Percentiles rank a stretch among this genome's conserved stretches.
Conservation (phyloP, 2,888 invertebrate species). For the Eulithis prunata region DNA sequence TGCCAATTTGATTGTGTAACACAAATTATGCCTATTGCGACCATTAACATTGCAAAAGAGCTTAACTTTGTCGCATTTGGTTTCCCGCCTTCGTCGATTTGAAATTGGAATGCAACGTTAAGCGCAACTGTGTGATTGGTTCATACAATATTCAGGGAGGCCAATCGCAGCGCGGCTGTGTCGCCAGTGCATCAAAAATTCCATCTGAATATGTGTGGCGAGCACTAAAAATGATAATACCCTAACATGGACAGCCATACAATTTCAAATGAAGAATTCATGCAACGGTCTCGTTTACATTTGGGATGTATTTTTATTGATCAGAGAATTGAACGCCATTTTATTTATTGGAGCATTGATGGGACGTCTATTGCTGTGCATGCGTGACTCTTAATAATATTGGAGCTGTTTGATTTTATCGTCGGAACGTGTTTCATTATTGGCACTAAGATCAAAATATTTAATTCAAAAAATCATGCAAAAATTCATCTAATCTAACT, state of each 20-base stretch:
- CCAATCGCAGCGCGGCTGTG: constrained; percentile 81
- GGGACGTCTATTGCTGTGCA: constrained; percentile 45
- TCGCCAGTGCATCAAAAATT: constrained; percentile 85
- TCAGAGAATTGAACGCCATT: constrained; percentile 70
- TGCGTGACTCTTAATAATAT: constrained; percentile 14
- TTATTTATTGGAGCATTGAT: constrained; percentile 68
- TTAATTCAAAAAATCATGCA: too few relatives aligned
- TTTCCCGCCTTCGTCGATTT: constrained; percentile 81
- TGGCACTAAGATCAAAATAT: constrained; percentile 3
- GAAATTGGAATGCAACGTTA: constrained; percentile 83
- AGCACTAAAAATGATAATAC: constrained; percentile 85
- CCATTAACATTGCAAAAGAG: constrained; percentile 69
- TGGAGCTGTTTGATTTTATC: constrained; percentile 49
- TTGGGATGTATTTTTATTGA: constrained; percentile 79
- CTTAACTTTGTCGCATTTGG: constrained; percentile 66
- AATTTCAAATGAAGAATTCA: constrained; percentile 84
- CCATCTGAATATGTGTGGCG: constrained; percentile 84
- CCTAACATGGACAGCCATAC: constrained; percentile 80
- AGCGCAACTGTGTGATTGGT: constrained; percentile 81
- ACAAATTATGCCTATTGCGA: constrained; percentile 66
- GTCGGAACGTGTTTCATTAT: constrained; percentile 32
- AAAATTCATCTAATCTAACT: too few relatives aligned
- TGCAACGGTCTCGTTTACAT: constrained; percentile 76
- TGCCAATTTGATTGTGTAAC: constrained; percentile 68
- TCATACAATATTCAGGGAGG: constrained; percentile 83